Evolutionary conservation across 1,140 invertebrate genomes (phyloP), one percentile per base, ranked within the genome.

Genomic region (Sitophilus oryzae): DNA sequence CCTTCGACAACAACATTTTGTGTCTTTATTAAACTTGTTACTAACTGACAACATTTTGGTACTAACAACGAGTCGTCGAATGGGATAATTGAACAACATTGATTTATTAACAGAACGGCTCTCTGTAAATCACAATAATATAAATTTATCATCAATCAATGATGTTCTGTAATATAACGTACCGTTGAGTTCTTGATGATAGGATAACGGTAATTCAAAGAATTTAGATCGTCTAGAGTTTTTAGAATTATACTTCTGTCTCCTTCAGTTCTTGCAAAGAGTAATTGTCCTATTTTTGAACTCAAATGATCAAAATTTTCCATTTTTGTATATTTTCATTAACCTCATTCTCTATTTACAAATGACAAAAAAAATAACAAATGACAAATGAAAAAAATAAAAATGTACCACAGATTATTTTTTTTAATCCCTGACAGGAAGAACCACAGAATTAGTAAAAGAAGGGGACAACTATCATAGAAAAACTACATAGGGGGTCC

Each of bases 41-140:
- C 56, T 58, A 77, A 68, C 60, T 72, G 67, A 46, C 71, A 74
- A 55, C 64, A 67, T 60, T 72, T 73, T 59, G 67, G 66, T 4
- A 76, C 67, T 43, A 77, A 57, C 47, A 58, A 51, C 14, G 60
- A 60, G 59, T 78, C 75, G 25, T 58, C 65, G 3, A 70, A 67
- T 49, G 68, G 61, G 21, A 75, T 62, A 16, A 69, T 57, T 0
- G 36, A 56, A 41, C 74, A 76, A 38, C 75, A 71, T 58, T 74
- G 71, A 44, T 74, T 69, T 41, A 77, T 59, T 16, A 78, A 48
- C 14, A 76, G 56, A 20, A 72, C 63, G 5, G 71, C 64, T 52
- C 64, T 67, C 74, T 77, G 46, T 11, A 72, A 70, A 44, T n/a
- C n/a, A n/a, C n/a, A n/a, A n/a, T n/a, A n/a, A n/a, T n/a, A 30